Conservation (phyloP, 2,113 vertebrate genomes). For the Craseonycteris thonglongyai region DNA sequence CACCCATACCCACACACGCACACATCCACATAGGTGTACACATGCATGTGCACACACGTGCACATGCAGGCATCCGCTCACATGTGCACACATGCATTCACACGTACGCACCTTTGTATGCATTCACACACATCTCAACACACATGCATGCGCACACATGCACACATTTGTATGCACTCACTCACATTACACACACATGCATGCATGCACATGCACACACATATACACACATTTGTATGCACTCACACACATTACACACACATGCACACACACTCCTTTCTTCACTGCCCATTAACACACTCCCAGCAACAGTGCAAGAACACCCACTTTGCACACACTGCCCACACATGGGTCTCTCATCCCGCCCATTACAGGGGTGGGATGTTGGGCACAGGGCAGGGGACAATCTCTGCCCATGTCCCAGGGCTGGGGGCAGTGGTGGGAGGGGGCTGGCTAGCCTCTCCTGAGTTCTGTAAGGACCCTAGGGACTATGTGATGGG, state of each 20-base stretch:
- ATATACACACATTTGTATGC: no score
- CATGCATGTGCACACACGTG: rapidly evolving
- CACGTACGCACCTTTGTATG: no score
- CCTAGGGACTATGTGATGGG: rapidly evolving
- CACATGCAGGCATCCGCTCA: no score
- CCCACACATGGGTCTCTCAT: rapidly evolving
- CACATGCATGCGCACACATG: no score
- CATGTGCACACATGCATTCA: no score
- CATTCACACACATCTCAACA: no score
- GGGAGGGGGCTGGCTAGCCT: neutral
- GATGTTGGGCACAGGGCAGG: rapidly evolving
- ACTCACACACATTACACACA: neutral
- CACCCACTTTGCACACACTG: rapidly evolving
- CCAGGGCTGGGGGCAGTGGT: rapidly evolving
- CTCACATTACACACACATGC: no score
- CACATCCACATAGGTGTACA: no score
- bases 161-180: no score
- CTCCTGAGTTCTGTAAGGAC: neutral
- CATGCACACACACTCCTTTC: neutral
- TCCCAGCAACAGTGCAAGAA: neutral
- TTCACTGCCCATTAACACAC: rapidly evolving
- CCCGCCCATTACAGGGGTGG: neutral
- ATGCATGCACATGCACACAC: no score
- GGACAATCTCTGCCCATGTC: neutral
- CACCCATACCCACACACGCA: neutral